These are phyloP conservation scores for Sipha maydis DNA, from an alignment of 2,888 invertebrate species.

Conservation along the genomic window DNA sequence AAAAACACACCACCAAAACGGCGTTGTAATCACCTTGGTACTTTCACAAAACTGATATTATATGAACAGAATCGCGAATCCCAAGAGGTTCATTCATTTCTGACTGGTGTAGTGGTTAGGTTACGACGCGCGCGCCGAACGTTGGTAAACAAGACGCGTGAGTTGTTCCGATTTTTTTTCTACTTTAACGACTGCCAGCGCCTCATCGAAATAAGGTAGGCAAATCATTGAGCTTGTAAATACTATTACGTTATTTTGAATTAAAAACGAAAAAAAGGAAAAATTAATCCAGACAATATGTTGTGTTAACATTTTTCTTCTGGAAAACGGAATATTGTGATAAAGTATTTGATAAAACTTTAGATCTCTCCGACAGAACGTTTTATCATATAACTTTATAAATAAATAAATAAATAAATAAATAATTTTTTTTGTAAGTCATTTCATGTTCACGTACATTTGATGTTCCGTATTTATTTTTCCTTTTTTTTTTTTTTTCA, in stretches of 20 bases:
- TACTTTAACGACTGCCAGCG: constrained; percentile 25
- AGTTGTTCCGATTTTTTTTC: constrained; percentile 33
- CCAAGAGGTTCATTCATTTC: constrained; percentile 60
- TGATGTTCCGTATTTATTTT: neutral
- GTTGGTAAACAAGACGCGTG: constrained; percentile 46
- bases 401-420: too few species aligned
- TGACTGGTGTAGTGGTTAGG: constrained; percentile 58
- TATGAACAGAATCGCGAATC: constrained; percentile 60
- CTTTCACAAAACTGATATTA: constrained; percentile 61
- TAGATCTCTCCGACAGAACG: neutral
- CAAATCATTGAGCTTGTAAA: constrained; percentile 6
- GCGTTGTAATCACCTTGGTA: constrained; percentile 57
- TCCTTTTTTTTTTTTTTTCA: neutral
- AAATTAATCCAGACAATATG: neutral
- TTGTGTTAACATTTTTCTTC: neutral
- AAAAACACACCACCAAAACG: constrained; percentile 57
- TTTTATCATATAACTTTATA: neutral
- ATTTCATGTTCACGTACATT: neutral
- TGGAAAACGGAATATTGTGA: neutral
- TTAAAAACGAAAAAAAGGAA: neutral
- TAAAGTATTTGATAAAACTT: neutral
- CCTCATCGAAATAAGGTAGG: constrained; percentile 56
- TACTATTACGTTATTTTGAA: neutral
- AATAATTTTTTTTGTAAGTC: too few species aligned
- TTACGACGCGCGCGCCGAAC: constrained; percentile 58